A percentile compares a stretch with the other conserved stretches of the same genome.
These are phyloP conservation scores for Sitophilus oryzae DNA, from an alignment of 1,140 invertebrate genomes.

Conservation along the genomic window DNA sequence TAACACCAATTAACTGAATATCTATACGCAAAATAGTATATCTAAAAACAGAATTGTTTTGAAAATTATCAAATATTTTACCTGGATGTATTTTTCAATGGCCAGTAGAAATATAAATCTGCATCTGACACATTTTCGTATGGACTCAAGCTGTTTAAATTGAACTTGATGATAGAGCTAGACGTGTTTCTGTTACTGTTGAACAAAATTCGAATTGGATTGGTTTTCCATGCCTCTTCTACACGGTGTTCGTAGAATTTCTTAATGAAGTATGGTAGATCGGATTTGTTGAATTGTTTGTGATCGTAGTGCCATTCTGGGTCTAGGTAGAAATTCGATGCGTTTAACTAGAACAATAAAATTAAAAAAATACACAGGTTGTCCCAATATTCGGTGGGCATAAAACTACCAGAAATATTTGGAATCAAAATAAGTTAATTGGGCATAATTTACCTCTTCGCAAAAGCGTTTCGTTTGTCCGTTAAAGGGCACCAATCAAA, in stretches of 20 bases:
- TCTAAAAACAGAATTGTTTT: neutral
- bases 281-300: conserved; percentile 13
- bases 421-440: too few relatives aligned
- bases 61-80: neutral
- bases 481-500: too few relatives aligned
- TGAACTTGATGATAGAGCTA: conserved; percentile 31
- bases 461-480: too few relatives aligned
- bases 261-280: conserved; percentile 25
- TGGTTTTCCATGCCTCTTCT: conserved; percentile 9
- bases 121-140: conserved; percentile 28
- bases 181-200: conserved; percentile 25
- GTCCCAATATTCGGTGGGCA: too few relatives aligned
- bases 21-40: too few relatives aligned
- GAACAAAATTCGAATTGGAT: conserved; percentile 25
- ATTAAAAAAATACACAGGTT: too few relatives aligned
- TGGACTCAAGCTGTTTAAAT: conserved; percentile 24
- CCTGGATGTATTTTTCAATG: conserved; percentile 27
- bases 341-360: too few relatives aligned
- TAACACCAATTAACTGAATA: too few relatives aligned
- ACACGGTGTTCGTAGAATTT: conserved; percentile 25
- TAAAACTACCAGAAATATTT: too few relatives aligned
- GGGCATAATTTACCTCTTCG: too few relatives aligned
- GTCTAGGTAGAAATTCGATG: conserved; percentile 24
- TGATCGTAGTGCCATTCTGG: conserved; percentile 29
- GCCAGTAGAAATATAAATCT: conserved; percentile 37